Conservation (phyloP, 1,140 invertebrate species). For the Sesamia nonagrioides region DNA sequence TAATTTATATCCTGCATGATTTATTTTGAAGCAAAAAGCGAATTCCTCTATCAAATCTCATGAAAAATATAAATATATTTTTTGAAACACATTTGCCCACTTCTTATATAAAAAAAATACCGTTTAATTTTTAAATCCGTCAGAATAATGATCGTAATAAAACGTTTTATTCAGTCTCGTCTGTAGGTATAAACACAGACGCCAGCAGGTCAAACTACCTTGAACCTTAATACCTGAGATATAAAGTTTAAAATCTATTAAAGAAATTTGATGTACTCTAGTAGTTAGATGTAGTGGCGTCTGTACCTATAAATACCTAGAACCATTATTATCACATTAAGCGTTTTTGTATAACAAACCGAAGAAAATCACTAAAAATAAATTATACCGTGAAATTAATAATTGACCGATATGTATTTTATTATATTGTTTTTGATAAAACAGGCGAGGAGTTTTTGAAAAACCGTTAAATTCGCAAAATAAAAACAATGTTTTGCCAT, state of each 20-base stretch:
- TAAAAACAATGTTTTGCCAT: background rate
- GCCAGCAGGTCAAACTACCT: too few species aligned
- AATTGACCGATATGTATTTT: slow-evolving; percentile 7
- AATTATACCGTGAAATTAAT: slow-evolving; percentile 13
- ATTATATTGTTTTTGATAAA: background rate
- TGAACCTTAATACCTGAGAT: too few species aligned
- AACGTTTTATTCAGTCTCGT: background rate
- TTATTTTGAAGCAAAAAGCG: too few species aligned
- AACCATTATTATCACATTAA: background rate
- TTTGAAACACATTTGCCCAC: background rate
- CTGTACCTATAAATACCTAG: background rate
- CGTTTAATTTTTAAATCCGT: too few species aligned
- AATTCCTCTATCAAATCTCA: too few species aligned
- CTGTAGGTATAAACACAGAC: too few species aligned
- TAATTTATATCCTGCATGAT: too few species aligned
- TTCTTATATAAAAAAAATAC: background rate
- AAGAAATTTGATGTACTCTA: too few species aligned
- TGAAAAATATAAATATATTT: too few species aligned
- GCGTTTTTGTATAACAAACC: background rate
- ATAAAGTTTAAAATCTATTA: too few species aligned
- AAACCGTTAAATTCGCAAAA: slow-evolving; percentile 5
- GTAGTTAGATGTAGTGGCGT: too few species aligned
- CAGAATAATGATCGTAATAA: background rate
- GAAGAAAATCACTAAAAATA: background rate
- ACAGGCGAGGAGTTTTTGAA: background rate